Evolutionary conservation across 2,888 invertebrate species (phyloP), one percentile per base, ranked within the genome.

Genomic region (Aphodius granarius): DNA sequence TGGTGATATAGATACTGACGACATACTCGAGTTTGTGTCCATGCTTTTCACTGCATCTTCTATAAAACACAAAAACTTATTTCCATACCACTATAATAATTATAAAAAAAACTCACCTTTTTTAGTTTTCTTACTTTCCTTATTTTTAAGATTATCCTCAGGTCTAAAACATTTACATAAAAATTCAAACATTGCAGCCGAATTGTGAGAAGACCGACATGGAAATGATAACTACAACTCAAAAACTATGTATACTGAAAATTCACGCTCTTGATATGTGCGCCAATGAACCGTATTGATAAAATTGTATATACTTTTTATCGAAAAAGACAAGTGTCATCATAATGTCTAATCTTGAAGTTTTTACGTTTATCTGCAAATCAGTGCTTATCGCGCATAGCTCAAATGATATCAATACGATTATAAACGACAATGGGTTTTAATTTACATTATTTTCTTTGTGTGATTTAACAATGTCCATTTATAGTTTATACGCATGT

Each of bases 81-180:
- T 43, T 9, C 13, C 43, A 43, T 13, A 9, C 43, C 18, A n/a
- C 1, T 6, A 20, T 66, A 68, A 68, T 20, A 68, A n/a, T 19
- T 15, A 65, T 2, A 19, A 21, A 3, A 20, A 20, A 6, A 18
- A 19, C 43, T 43, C 13, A 43, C 43, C 43, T 68, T 19, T 68
- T 5, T 20, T 68, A 20, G 22, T 68, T 68, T 21, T 22, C 68
- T 68, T 68, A 16, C 13, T n/a, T 6, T n/a, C 20, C n/a, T 68
- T 68, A 20, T 22, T 13, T 9, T 68, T 68, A 20, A 22, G 68
- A 16, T 68, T 20, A 9, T 66, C 19, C 16, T 22, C 21, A 4
- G 68, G 68, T 70, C 72, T 73, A n/a, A 77, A 73, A 66, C 77
- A 77, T 9, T 68, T 63, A 63, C 77, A 77, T 20, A 77, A 66